Conservation (phyloP, 1,140 invertebrate species). For the Wiebesia pumilae region DNA sequence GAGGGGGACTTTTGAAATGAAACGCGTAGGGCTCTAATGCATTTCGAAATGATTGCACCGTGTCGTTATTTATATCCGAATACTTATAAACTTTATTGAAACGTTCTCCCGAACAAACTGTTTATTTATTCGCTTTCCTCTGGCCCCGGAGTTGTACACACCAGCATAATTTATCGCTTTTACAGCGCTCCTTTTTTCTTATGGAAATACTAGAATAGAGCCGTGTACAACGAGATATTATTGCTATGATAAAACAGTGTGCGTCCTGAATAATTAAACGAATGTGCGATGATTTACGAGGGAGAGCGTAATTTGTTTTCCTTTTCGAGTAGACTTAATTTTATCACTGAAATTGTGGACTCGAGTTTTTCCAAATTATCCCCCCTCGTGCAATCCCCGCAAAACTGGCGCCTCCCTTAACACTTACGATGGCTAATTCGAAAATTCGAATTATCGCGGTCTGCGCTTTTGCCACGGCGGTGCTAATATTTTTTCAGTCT, state of each 20-base stretch:
- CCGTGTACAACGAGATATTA: neutral
- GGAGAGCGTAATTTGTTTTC: neutral
- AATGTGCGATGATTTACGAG: neutral
- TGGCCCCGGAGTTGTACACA: neutral
- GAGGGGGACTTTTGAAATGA: slow-evolving; percentile 23
- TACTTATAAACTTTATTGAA: slow-evolving; percentile 40
- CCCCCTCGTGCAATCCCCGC: neutral
- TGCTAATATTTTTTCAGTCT: too few species aligned
- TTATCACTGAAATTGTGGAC: neutral
- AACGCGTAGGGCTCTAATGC: slow-evolving; percentile 34
- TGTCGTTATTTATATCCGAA: slow-evolving; percentile 18
- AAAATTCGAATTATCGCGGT: neutral
- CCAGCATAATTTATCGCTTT: neutral
- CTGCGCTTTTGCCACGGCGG: neutral
- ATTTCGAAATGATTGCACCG: slow-evolving; percentile 24
- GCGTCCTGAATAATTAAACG: neutral
- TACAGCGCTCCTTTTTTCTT: neutral
- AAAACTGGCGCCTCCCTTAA: neutral
- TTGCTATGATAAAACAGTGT: neutral
- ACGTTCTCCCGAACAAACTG: neutral
- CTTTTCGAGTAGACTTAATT: neutral
- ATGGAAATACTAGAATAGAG: neutral
- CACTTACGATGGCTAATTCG: neutral
- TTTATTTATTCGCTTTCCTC: slow-evolving; percentile 7
- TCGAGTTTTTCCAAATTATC: neutral